Conservation (phyloP, 1,140 invertebrate species). For the Pteromalus puparum region DNA sequence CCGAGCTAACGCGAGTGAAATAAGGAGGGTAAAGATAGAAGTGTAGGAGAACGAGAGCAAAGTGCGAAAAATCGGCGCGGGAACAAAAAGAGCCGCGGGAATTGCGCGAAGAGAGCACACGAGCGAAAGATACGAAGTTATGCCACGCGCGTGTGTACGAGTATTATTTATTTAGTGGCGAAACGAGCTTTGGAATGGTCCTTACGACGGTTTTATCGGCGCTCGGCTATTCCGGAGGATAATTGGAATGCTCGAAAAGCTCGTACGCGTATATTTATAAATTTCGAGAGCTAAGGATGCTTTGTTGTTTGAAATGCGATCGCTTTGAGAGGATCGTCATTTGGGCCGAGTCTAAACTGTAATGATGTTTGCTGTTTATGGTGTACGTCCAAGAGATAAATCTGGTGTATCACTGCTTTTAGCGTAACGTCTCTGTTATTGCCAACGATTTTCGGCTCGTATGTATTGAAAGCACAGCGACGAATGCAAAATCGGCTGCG, state of each 20-base stretch:
- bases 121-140: not conserved
- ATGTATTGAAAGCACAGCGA: no score
- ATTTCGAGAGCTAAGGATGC: not conserved
- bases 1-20: conserved; percentile 42
- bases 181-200: not conserved
- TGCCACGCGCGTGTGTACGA: not conserved
- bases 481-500: no score
- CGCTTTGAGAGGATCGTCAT: not conserved
- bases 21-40: conserved; percentile 58
- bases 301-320: conserved; percentile 1
- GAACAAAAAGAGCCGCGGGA: conserved; percentile 4
- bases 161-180: conserved; percentile 42
- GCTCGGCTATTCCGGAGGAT: not conserved
- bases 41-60: conserved; percentile 30
- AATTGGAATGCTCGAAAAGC: conserved; percentile 30
- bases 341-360: not conserved
- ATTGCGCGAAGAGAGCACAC: conserved; percentile 3
- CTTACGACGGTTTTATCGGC: conserved; percentile 38
- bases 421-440: not conserved
- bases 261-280: conserved; percentile 21
- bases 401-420: not conserved
- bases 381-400: not conserved
- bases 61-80: conserved; percentile 32
- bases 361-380: not conserved
- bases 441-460: not conserved